Evolutionary conservation across 1,140 invertebrate species (phyloP), one percentile per base, ranked within the genome.

Genomic region (Aphelinus certus): DNA sequence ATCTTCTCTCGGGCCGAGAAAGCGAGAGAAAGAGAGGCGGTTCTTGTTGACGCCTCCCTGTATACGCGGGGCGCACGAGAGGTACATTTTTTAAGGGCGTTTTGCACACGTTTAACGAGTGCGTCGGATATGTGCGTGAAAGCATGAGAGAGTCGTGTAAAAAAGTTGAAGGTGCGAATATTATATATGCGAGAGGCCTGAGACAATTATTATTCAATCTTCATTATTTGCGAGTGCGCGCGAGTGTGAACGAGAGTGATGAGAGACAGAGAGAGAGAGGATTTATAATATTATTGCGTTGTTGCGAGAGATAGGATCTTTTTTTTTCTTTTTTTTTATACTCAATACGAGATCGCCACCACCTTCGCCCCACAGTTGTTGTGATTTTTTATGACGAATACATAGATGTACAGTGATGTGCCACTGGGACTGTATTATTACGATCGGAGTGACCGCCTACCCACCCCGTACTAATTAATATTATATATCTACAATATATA

Each of bases 391-490:
- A 49, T 63, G 58, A 26, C 1, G 47, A 69, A 74, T 66, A 69
- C 42, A 62, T 65, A 49, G 51, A 83, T 86, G 82, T 87, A 88
- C 87, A 88, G 86, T 87, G 84, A 88, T 84, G 82, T 86, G 85
- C 86, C 86, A 88, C 86, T 88, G 87, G 84, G 85, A 87, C 87
- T 87, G 84, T 82, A 86, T 86, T 87, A 84, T 86, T 84, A 85
- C 80, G 74, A 84, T 83, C 81, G 83, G 85, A 88, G 85, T 88
- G 86, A 88, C 85, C 85, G 82, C 84, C 82, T 82, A 87, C 85
- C 84, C 85, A 87, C 85, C 84, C 85, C 86, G 86, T 88, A 88
- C 87, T 88, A 87, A 84, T 76, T 76, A 71, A 76, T 76, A 76
- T 76, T 76, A 71, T 76, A 71, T 76, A 76, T 71, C 64, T 71